Evolutionary conservation across 2,113 vertebrate genomes (phyloP), one percentile per base, ranked within the genome.

Genomic region (Oreochromis aureus): DNA sequence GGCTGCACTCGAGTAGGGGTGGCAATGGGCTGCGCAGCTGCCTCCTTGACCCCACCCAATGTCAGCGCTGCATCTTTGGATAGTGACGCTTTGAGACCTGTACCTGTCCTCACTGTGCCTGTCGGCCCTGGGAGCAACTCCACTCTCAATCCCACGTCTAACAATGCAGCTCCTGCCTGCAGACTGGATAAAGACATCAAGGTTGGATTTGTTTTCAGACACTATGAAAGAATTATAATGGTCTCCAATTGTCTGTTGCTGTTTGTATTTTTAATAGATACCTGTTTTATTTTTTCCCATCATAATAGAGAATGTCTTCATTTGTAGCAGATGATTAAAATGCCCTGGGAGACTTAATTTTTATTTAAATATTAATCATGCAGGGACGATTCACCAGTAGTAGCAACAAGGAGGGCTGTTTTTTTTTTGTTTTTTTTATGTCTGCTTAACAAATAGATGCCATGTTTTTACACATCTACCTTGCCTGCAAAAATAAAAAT

Each of bases 131-230:
- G 96, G 16, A 95, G 87, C 86, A 90, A 89, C 2, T 95, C 96
- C 78, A 94, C 96, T 22, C 96, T 97, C 41, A 95, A 87, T 80
- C 87, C 92, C 6, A 41, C 91, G n/a, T 85, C 96, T 12, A 93
- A 93, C 48, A 97, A 96, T 89, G 91, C 85, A 41, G 89, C 94
- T 82, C 92, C 95, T 44, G 87, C 94, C 71, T 93, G 93, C 95
- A 97, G 97, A 93, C 94, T 96, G 91, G 99, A 99, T 86, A 99
- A 98, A 90, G 98, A 99, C 27, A 87, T 93, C 91, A 99, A 98
- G 97, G 98, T 99, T 83, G 79, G 87, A 69, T 24, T 24, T 18
- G 56, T 13, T 34, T 48, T 36, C 19, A 32, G 11, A 82, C n/a
- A 54, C 44, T 19, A 41, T 10, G 10, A 55, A 7, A n/a, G 5